A percentile compares a stretch with the other conserved stretches of the same genome.
phyloP scores from a whole-genome alignment of 2,888 invertebrate species.

The Sthenelais limicola region DNA sequence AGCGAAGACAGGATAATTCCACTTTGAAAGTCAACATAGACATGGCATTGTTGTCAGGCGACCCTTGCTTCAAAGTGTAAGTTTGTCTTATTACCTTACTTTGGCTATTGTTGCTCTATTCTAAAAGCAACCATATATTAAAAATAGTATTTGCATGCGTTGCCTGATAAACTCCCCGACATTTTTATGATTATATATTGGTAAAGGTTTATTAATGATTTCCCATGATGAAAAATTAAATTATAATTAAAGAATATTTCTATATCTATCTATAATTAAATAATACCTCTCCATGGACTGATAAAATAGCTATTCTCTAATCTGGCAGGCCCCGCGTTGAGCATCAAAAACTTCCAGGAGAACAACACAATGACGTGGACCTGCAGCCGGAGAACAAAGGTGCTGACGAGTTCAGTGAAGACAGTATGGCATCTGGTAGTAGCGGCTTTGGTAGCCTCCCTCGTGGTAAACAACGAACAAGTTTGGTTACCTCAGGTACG shows the following conservation, averaged over 20 bases:
- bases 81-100: slow-evolving; percentile 73
- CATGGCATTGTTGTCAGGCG: slow-evolving; percentile 95
- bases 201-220: no score
- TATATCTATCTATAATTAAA: no score
- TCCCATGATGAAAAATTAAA: no score
- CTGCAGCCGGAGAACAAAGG: slow-evolving; percentile 52
- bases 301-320: neutral
- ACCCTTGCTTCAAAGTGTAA: slow-evolving; percentile 98
- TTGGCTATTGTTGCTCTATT: no score
- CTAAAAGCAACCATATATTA: no score
- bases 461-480: slow-evolving; percentile 61
- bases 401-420: slow-evolving; percentile 55
- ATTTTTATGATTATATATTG: no score
- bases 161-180: no score
- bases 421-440: slow-evolving; percentile 76
- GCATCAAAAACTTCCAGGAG: slow-evolving; percentile 71
- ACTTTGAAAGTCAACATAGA: slow-evolving; percentile 87
- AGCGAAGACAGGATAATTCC: slow-evolving; percentile 95
- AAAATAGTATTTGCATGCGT: no score
- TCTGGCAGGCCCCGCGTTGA: slow-evolving; percentile 75
- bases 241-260: no score
- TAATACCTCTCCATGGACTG: neutral
- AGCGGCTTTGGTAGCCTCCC: slow-evolving; percentile 90
- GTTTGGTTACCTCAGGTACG: slow-evolving; percentile 25
- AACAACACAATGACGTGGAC: slow-evolving; percentile 57